Evolutionary conservation across 2,888 invertebrate genomes (phyloP).

Genomic region (Drosophila differens): DNA sequence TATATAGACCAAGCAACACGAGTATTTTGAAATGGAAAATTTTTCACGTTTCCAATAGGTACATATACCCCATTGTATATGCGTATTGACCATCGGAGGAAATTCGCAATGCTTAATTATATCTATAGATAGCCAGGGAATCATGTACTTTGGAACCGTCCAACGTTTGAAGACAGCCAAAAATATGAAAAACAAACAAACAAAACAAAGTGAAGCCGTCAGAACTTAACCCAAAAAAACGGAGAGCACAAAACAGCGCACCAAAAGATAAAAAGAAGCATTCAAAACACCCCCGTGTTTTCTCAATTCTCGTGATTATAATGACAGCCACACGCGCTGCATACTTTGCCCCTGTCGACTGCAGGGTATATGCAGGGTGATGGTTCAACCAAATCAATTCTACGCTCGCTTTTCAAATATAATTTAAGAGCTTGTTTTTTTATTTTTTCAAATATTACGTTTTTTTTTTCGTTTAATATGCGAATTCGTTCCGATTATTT

Average conservation of each 20-base stretch:
- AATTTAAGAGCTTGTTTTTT: background rate
- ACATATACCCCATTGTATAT: conserved; percentile 22
- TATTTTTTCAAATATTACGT: background rate
- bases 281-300: conserved; percentile 34
- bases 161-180: conserved; percentile 20
- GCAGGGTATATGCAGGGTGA: conserved; percentile 21
- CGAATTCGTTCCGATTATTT: background rate
- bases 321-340: conserved; percentile 57
- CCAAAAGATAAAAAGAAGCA: conserved; percentile 6
- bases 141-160: conserved; percentile 59
- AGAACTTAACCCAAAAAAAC: conserved; percentile 56
- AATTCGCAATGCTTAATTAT: background rate
- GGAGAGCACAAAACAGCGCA: conserved; percentile 12
- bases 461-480: background rate
- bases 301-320: conserved; percentile 43
- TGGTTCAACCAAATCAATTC: no score
- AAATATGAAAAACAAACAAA: conserved; percentile 8
- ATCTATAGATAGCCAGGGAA: background rate
- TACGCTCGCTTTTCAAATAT: background rate
- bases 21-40: conserved; percentile 35
- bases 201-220: conserved; percentile 49
- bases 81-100: conserved; percentile 24
- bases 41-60: conserved; percentile 20
- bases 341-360: conserved; percentile 19
- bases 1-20: conserved; percentile 8